These are phyloP conservation scores for Macquaria ambigua DNA, from an alignment of 2,113 vertebrate genomes.

Conservation along the genomic window DNA sequence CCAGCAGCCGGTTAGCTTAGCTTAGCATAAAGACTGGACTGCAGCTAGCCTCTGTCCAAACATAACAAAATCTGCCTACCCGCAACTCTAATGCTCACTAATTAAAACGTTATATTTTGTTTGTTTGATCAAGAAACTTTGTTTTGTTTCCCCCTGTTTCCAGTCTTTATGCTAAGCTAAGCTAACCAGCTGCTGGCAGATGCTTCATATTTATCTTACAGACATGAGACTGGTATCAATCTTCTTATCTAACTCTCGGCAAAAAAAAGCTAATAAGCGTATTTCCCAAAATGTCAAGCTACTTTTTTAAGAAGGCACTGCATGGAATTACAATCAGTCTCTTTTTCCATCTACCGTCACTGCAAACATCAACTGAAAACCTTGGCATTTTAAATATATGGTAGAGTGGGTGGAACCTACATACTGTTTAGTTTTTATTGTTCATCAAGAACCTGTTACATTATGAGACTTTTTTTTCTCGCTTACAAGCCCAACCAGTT, in stretches of 20 bases:
- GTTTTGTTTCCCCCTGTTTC: not conserved
- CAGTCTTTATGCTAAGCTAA: conserved; percentile 11
- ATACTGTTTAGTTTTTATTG: conserved; percentile 29
- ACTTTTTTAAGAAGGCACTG: conserved; percentile 56
- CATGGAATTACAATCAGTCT: conserved; percentile 38
- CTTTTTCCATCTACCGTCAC: conserved; percentile 42
- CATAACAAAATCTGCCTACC: not conserved
- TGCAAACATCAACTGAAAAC: conserved; percentile 55
- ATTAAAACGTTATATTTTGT: not conserved
- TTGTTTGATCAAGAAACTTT: not conserved
- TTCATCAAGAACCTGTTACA: conserved; percentile 57
- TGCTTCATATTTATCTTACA: conserved; percentile 3
- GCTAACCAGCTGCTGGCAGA: not conserved
- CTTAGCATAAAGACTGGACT: conserved; percentile 14
- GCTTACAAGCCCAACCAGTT: not conserved
- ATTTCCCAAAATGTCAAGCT: conserved; percentile 34
- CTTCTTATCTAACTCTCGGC: not conserved
- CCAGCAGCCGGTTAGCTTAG: conserved; percentile 20
- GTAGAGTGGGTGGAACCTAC: conserved; percentile 3
- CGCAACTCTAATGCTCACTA: not conserved
- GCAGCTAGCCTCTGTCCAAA: not conserved
- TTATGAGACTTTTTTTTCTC: conserved; percentile 9
- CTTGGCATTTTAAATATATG: conserved; percentile 27
- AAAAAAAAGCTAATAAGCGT: not conserved
- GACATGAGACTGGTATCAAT: not conserved